Percentiles rank a stretch among this genome's conserved stretches.
Conservation (phyloP, 1,140 invertebrate genomes). For the Mylabris phalerata region DNA sequence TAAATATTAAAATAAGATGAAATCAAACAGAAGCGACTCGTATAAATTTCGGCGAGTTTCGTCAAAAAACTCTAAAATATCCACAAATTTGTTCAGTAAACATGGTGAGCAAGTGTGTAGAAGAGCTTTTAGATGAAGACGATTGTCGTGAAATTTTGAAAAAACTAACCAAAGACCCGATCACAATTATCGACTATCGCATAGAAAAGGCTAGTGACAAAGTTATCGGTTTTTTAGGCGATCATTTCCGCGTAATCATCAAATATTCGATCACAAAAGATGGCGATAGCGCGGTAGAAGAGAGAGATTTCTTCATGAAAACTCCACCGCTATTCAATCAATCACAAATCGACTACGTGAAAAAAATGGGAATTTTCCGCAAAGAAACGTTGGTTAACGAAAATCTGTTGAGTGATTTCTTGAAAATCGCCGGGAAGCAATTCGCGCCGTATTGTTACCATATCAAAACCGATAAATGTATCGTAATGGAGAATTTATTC, state of each 20-base stretch:
- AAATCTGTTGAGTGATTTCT: constrained; percentile 41
- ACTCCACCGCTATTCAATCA: constrained; percentile 41
- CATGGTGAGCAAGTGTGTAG: not conserved
- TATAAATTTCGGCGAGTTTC: too few relatives aligned
- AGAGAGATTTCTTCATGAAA: constrained; percentile 47
- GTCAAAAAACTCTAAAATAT: not conserved
- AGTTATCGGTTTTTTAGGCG: constrained; percentile 47
- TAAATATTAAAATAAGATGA: too few relatives aligned
- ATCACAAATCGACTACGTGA: constrained; percentile 42
- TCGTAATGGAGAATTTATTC: constrained; percentile 46
- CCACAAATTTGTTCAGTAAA: not conserved
- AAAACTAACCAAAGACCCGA: constrained; percentile 9
- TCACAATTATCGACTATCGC: constrained; percentile 4
- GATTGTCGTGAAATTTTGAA: constrained; percentile 17
- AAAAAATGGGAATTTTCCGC: constrained; percentile 45
- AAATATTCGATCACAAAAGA: constrained; percentile 15
- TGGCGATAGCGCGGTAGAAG: constrained; percentile 7
- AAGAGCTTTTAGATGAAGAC: not conserved
- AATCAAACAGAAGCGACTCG: too few relatives aligned
- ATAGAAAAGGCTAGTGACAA: constrained; percentile 32
- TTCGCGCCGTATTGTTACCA: constrained; percentile 44
- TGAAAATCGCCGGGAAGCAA: constrained; percentile 11
- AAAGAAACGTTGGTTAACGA: constrained; percentile 45
- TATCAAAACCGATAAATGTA: constrained; percentile 36
- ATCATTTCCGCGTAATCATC: constrained; percentile 40